Evolutionary conservation across 37 sponge, comb jelly and placozoan species (phyloP), one percentile per base, ranked within the genome.

Genomic region (Halichondria panicea): DNA sequence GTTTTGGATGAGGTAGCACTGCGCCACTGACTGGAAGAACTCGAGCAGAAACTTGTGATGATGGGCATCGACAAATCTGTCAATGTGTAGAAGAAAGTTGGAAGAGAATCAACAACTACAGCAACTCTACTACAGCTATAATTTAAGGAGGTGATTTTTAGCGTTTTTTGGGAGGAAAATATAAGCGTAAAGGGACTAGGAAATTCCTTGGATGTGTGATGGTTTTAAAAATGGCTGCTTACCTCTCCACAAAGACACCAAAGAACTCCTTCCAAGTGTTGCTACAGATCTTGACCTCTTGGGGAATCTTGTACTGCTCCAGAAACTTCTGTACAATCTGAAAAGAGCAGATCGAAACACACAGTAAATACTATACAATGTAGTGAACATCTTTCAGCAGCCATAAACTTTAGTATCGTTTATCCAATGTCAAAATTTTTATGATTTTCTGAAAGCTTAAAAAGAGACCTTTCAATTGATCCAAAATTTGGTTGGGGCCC

Each of bases 311-410:
- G 56, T 75, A 75, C 52, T 64, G 40, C 2, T 15, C 18, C 67
- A 84, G 54, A 42, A 62, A 84, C 55, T 59, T 41, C 63, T 84
- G 71, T 22, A 84, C 77, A 55, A 84, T 50, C 84, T 84, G n/a
- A n/a, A n/a, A n/a, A n/a, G n/a, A n/a, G n/a, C n/a, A n/a, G n/a
- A n/a, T n/a, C n/a, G n/a, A n/a, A n/a, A n/a, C n/a, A n/a, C n/a
- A n/a, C n/a, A n/a, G n/a, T n/a, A n/a, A n/a, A n/a, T n/a, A n/a
- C n/a, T n/a, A n/a, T n/a, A n/a, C n/a, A n/a, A n/a, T n/a, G n/a
- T n/a, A n/a, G n/a, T n/a, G n/a, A n/a, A n/a, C n/a, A n/a, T n/a
- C n/a, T n/a, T n/a, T n/a, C n/a, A n/a, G n/a, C n/a, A n/a, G n/a
- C n/a, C n/a, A n/a, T n/a, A n/a, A n/a, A n/a, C n/a, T n/a, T n/a